Evolutionary conservation across 92 coral and sea anemone genomes (phyloP).

Genomic region (Paragorgia papillata): DNA sequence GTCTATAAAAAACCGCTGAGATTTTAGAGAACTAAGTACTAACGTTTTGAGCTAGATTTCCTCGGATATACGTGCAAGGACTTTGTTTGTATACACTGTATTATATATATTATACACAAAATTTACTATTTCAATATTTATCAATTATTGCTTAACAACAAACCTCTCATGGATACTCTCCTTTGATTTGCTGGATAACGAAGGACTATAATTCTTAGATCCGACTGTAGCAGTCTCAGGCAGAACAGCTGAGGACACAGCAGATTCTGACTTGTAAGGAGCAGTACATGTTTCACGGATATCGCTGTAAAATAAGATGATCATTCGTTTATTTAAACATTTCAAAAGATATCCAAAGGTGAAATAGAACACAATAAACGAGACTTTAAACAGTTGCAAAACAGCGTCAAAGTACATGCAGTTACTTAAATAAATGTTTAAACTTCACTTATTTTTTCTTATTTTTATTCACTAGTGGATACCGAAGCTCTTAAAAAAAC

Average conservation of each 20-base stretch:
- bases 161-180: conserved; percentile 37
- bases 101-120: no score
- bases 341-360: neutral
- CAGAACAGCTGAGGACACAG: conserved; percentile 18
- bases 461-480: no score
- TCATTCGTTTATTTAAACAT: neutral
- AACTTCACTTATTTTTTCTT: no score
- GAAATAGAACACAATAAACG: neutral
- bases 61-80: no score
- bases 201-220: conserved; percentile 14
- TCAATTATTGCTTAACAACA: neutral
- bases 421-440: no score
- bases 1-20: no score
- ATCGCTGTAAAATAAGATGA: neutral
- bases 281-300: conserved; percentile 7
- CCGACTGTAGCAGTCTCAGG: neutral
- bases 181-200: conserved; percentile 6
- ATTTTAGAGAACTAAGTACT: no score
- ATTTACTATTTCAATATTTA: neutral
- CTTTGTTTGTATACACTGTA: no score
- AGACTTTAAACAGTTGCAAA: no score
- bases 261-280: conserved; percentile 2
- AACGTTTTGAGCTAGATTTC: no score
- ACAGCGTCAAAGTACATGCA: no score
- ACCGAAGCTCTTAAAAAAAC: no score